phyloP scores from a whole-genome alignment of 35 echinoderm and acorn worm genomes.

The Patiria miniata region DNA sequence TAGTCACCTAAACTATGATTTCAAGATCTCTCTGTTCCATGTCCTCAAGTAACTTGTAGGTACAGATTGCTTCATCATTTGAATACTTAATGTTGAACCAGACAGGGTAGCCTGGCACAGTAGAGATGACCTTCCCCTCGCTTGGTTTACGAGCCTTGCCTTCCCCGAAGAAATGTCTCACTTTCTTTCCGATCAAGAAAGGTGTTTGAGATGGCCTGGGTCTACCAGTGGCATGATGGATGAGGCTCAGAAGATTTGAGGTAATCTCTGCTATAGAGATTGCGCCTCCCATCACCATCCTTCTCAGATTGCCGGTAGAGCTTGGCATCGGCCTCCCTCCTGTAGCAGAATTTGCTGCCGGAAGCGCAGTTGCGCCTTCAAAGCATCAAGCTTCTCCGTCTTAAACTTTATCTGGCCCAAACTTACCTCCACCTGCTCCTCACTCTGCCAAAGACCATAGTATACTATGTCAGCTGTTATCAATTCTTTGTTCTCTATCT shows the following conservation, averaged over 20 bases:
- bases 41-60: constrained; percentile 30
- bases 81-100: constrained; percentile 36
- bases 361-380: not conserved
- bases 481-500: too few species aligned
- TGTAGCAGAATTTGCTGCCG: not conserved
- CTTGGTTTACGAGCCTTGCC: too few species aligned
- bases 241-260: too few species aligned
- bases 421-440: not conserved
- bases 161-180: too few species aligned
- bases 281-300: constrained; percentile 11
- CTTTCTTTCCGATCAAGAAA: too few species aligned
- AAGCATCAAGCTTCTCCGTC: not conserved
- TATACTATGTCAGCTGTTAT: too few species aligned
- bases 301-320: constrained; percentile 1
- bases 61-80: constrained; percentile 5
- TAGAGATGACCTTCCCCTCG: not conserved
- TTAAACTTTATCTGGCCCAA: not conserved
- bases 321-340: not conserved
- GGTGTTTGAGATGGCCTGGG: too few species aligned
- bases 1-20: not conserved
- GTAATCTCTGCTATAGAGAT: too few species aligned
- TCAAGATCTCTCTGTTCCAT: not conserved
- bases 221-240: too few species aligned
- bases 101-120: constrained; percentile 26
- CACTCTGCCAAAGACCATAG: constrained; percentile 2